Evolutionary conservation across 2,888 invertebrate species (phyloP), one percentile per base, ranked within the genome.

Genomic region (Amblyjoppa fuscipennis): DNA sequence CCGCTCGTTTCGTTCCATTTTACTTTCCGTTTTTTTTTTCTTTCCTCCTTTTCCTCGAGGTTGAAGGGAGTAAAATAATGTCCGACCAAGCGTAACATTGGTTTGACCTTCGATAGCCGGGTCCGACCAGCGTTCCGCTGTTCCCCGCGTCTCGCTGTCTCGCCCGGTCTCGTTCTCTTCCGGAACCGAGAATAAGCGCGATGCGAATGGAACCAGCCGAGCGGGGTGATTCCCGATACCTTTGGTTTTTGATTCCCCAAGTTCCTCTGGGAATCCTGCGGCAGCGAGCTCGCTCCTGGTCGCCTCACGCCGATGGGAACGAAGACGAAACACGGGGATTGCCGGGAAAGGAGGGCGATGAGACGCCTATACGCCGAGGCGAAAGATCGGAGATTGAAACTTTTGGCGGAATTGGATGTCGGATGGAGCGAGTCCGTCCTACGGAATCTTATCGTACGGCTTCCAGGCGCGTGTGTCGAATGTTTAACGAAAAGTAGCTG

Each of bases 381-480:
- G 87, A 81, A 87, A 88, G 90, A 90, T 90, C 89, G 89, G 88
- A 91, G 92, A 92, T 92, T 92, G 92, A 91, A 92, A 91, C 91
- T 91, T 92, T 88, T 91, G 89, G 85, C 87, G 89, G 90, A 92
- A 92, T 92, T 92, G 91, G 91, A 91, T 92, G 91, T 90, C 91
- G 90, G 90, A 91, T 91, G 90, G 90, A 89, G 89, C 87, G 87
- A 88, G 81, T 84, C 87, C 88, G 73, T 84, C 73, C 74, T 88
- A 84, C 80, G 83, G 86, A 89, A 88, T 89, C 90, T 91, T 91
- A 92, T 91, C 91, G 89, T 89, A 88, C 88, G 88, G 88, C 88
- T 88, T 87, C 87, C 90, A 90, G 89, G 84, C 90, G 88, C 91
- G 91, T 91, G 92, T 89, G 87, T 89, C 89, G 91, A 91, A 91